Base-by-base conservation (phyloP, 2,888 invertebrate genomes). In the Anaspis maculata region DNA sequence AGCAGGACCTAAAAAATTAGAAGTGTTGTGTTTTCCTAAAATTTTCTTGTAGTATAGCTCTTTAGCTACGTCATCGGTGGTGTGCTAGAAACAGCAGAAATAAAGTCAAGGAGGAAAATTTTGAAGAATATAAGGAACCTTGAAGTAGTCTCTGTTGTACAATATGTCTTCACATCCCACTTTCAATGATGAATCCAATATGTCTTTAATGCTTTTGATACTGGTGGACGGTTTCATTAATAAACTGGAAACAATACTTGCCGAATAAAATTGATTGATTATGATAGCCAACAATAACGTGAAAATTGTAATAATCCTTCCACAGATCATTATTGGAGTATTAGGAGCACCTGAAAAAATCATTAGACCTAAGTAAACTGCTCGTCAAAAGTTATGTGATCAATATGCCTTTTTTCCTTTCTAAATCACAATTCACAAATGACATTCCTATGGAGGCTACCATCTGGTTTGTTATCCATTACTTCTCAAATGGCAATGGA, bases 261-360 rank as follows among this genome's bases (percentile, higher is more conserved):
- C 79, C 22, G 77, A 77, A 54, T 80, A 80, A 53, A 77, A 80
- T 51, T 79, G 79, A 55, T 76, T 78, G 21, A 78, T 59, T 4
- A 73, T 67, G 34, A 55, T 35, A 13, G 51, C 52, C 14, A 57
- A 39, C 13, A 56, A 31, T 14, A 59, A 49, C 9, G 56, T 45
- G 13, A 50, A 51, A 4, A 59, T 30, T 2, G 46, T 47, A 3
- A 51, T 34, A 15, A 57, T 59, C 27, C 59, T 34, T 15, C 57
- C 57, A 13, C 56, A 56, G 12, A 52, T 15, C 14, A 49, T 43
- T 15, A 22, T 31, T 9, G 59, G 55, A 12, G 47, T 42, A 3
- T 33, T 23, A 1, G 46, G 34, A n/a, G 51, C 35, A 29, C 58
- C 59, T 59, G 23, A 23, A 49, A 47, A 3, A 15, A n/a, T n/a